Evolutionary conservation across 2,888 invertebrate genomes (phyloP).

Genomic region (Cheilosia scutellata): DNA sequence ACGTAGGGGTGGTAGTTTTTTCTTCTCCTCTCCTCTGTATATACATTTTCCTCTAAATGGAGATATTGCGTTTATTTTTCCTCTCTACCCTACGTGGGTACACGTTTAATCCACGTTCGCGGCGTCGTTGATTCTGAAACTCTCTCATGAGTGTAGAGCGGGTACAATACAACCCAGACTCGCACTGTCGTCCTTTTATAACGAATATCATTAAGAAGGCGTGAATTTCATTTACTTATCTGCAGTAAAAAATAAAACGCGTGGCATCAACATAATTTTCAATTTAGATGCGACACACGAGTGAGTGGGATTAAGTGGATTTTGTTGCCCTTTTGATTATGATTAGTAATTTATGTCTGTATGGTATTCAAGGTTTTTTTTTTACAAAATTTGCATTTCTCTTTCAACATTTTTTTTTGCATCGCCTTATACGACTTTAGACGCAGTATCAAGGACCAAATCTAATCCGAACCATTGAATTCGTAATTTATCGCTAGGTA

Average conservation of each 20-base stretch:
- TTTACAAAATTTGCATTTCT: background rate
- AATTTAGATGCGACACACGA: conserved; percentile 70
- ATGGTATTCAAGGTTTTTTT: too few species aligned
- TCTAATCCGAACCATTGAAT: conserved; percentile 10
- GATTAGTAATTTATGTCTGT: conserved; percentile 34
- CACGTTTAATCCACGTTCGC: conserved; percentile 35
- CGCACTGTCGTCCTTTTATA: conserved; percentile 36
- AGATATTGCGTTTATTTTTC: conserved; percentile 64
- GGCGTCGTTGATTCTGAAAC: background rate
- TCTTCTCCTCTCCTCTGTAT: background rate
- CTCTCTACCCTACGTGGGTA: conserved; percentile 9
- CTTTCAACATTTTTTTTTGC: background rate
- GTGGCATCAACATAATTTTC: conserved; percentile 66
- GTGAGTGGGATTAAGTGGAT: conserved; percentile 29
- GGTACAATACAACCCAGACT: background rate
- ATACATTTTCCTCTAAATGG: conserved; percentile 26
- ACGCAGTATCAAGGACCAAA: background rate
- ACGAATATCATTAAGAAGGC: conserved; percentile 58
- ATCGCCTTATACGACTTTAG: background rate
- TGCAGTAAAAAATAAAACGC: conserved; percentile 17
- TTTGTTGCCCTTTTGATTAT: conserved; percentile 15
- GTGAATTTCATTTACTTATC: conserved; percentile 67
- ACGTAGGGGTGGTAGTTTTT: conserved; percentile 45
- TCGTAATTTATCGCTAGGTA: conserved; percentile 14
- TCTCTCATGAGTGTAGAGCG: background rate